Evolutionary conservation across 37 sponge, comb jelly and placozoan species (phyloP), one percentile per base, ranked within the genome.

Genomic region (Theonella swinhoei): DNA sequence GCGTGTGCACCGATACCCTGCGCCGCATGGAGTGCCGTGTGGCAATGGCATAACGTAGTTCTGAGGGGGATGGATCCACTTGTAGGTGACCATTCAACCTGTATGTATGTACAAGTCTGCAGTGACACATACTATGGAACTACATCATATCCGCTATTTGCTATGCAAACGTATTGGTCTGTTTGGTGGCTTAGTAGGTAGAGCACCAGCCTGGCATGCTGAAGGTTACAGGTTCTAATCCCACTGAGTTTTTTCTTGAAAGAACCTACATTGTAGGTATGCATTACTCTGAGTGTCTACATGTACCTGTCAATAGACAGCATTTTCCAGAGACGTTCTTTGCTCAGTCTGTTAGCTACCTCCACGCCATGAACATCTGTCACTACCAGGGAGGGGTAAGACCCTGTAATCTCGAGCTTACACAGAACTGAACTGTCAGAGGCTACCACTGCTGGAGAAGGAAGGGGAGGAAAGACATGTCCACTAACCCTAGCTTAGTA

Each of bases 311-410:
- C 95, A 38, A 97, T 82, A 22, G 79, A 76, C 29, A 97, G 85
- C 89, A 94, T 92, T 30, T 72, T 74, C 97, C 97, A 97, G 30
- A 97, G 72, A 2, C 73, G 41, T n/a, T 85, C 58, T 66, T 97
- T 97, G 73, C 93, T 94, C 40, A 76, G 65, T 22, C 20, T 60
- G 54, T 64, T 61, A 19, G 84, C 62, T n/a, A 41, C 35, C 20
- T 91, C 93, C 41, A 77, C 30, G 42, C 82, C 92, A 40, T 83
- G 64, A 11, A 92, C 72, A 60, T 94, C 93, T 1, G 80, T 69
- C 39, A 97, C 88, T 11, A 62, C 64, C 63, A 97, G 80, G 14
- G 82, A 68, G 39, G 97, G 97, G 80, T 89, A 97, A 61, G 82
- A 85, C 8, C 90, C 97, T 0, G 39, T 31, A 23, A 88, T 83